Conservation (phyloP, 2,888 invertebrate species). For the Tanypteryx hageni region DNA sequence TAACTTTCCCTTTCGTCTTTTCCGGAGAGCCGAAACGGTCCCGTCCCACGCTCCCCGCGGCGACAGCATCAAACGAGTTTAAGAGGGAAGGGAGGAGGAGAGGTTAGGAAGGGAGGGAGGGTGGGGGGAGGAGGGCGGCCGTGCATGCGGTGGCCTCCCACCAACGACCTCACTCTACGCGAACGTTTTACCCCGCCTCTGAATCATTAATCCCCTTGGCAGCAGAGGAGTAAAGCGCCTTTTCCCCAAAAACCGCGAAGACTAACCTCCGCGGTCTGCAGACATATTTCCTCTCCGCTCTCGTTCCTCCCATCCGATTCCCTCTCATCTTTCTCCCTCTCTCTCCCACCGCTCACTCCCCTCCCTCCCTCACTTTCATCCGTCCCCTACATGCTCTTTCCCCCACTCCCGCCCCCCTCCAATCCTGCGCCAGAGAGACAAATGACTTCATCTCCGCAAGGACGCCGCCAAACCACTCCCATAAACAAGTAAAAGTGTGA, state of each 20-base stretch:
- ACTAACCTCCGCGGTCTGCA: constrained; percentile 34
- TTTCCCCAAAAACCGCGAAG: constrained; percentile 52
- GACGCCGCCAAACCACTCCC: constrained; percentile 6
- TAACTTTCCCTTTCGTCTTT: not conserved
- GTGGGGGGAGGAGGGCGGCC: too few relatives aligned
- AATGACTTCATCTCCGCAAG: constrained; percentile 43
- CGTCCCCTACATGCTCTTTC: not conserved
- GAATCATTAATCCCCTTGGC: constrained; percentile 40
- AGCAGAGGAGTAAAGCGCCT: constrained; percentile 23
- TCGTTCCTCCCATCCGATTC: constrained; percentile 5
- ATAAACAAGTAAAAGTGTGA: constrained; percentile 36
- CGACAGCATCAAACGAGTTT: constrained; percentile 9
- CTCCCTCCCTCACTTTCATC: not conserved
- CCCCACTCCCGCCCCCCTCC: not conserved
- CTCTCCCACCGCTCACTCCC: not conserved
- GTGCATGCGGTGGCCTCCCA: too few relatives aligned
- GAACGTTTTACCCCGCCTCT: not conserved
- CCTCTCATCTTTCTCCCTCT: not conserved
- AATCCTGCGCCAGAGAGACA: constrained; percentile 5
- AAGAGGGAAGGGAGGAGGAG: not conserved
- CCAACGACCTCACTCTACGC: not conserved
- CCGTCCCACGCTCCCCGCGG: not conserved
- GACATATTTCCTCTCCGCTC: constrained; percentile 1
- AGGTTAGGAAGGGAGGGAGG: too few relatives aligned
- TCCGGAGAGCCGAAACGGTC: not conserved